These are phyloP conservation scores for Cotesia glomerata DNA, from an alignment of 1,140 invertebrate genomes.

Conservation along the genomic window DNA sequence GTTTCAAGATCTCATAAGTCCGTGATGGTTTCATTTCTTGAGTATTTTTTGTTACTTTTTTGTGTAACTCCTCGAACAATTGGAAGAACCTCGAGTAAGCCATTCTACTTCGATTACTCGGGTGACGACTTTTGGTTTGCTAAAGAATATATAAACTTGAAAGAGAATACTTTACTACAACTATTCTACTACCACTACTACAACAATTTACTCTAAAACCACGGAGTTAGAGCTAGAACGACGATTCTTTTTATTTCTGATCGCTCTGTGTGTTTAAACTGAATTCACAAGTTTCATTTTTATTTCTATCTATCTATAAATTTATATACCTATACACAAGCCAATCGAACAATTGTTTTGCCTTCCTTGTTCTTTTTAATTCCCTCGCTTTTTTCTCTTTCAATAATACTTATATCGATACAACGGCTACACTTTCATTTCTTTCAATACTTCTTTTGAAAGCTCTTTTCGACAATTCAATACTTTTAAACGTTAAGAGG, in stretches of 20 bases:
- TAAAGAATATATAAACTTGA: slow-evolving; percentile 6
- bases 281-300: neutral
- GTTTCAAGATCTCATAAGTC: neutral
- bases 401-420: neutral
- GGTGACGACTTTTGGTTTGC: slow-evolving; percentile 17
- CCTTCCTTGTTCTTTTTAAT: neutral
- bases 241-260: too few species aligned
- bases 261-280: neutral
- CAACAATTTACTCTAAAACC: too few species aligned
- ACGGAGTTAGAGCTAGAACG: too few species aligned
- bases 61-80: neutral
- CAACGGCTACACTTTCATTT: neutral
- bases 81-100: slow-evolving; percentile 16
- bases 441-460: neutral
- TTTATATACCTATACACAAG: neutral
- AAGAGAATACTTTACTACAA: too few species aligned
- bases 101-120: slow-evolving; percentile 25
- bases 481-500: too few species aligned
- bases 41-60: neutral
- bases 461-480: too few species aligned
- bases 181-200: too few species aligned
- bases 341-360: slow-evolving; percentile 1
- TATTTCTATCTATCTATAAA: neutral
- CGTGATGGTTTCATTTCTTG: slow-evolving; percentile 15
- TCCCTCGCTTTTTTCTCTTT: neutral